Evolutionary conservation across 1,140 invertebrate genomes (phyloP).

Genomic region (Drosophila serrata): DNA sequence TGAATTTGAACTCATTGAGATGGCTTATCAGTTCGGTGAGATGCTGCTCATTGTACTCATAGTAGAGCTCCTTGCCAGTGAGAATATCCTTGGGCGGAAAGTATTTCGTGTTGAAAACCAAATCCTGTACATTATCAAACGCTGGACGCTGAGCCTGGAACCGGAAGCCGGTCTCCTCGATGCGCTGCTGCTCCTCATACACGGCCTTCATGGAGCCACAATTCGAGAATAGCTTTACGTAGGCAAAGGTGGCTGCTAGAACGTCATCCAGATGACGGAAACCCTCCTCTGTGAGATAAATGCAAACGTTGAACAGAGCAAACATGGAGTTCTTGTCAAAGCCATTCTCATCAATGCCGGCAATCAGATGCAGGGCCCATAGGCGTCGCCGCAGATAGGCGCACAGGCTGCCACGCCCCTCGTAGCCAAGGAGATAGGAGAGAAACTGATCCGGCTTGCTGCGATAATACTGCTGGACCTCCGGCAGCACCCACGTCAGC

Average conservation of each 20-base stretch:
- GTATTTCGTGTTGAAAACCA: constrained; percentile 93
- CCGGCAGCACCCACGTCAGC: constrained; percentile 93
- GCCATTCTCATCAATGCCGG: constrained; percentile 91
- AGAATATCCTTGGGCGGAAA: constrained; percentile 92
- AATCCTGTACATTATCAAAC: constrained; percentile 91
- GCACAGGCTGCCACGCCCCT: constrained; percentile 94
- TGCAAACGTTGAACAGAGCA: constrained; percentile 90
- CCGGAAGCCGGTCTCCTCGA: constrained; percentile 90
- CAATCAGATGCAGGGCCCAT: constrained; percentile 93
- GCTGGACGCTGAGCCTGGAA: constrained; percentile 90
- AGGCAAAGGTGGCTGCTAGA: constrained; percentile 90
- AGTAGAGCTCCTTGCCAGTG: constrained; percentile 90
- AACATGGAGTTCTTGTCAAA: constrained; percentile 91
- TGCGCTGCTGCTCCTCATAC: constrained; percentile 86
- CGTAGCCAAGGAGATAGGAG: constrained; percentile 93
- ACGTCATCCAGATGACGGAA: constrained; percentile 90
- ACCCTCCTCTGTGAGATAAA: constrained; percentile 93
- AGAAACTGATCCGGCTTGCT: constrained; percentile 93
- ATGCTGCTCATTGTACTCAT: constrained; percentile 91
- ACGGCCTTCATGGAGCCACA: constrained; percentile 86
- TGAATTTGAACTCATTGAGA: constrained; percentile 90
- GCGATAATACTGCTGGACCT: constrained; percentile 89
- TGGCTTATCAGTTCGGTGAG: constrained; percentile 89
- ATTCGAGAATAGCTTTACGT: constrained; percentile 89
- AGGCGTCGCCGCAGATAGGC: constrained; percentile 93